Evolutionary conservation across 2,888 invertebrate genomes (phyloP).

Genomic region (Candidula unifasciata): DNA sequence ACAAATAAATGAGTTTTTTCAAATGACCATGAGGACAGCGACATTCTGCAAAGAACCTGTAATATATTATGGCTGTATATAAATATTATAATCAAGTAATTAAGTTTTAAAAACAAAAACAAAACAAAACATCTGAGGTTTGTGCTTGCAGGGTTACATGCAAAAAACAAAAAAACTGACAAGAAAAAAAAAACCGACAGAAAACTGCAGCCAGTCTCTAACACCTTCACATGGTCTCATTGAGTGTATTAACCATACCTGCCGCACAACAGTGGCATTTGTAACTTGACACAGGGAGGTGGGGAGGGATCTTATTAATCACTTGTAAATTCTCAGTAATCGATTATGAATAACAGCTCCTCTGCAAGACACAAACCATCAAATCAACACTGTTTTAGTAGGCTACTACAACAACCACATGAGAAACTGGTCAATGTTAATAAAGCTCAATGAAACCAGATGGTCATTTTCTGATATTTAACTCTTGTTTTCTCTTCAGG

Average conservation of each 20-base stretch:
- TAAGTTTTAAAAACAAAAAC: not conserved
- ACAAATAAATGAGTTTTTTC: no score
- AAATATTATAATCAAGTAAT: not conserved
- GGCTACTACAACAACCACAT: no score
- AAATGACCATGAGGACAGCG: no score
- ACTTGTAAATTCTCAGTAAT: not conserved
- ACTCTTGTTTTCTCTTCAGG: no score
- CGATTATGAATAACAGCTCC: not conserved
- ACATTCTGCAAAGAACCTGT: no score
- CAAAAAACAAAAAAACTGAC: not conserved
- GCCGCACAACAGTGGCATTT: not conserved
- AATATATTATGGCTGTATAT: no score
- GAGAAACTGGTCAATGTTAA: not conserved
- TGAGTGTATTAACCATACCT: not conserved
- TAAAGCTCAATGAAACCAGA: not conserved
- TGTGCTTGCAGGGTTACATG: slow-evolving; percentile 53
- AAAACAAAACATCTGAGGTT: slow-evolving; percentile 39
- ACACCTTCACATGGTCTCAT: not conserved
- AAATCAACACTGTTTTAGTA: not conserved
- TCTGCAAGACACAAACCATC: slow-evolving; percentile 50
- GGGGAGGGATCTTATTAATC: no score
- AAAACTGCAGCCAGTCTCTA: not conserved
- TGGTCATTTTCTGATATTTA: not conserved
- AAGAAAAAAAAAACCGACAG: not conserved
- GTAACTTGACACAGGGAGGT: not conserved